Evolutionary conservation across 2,113 vertebrate species (phyloP), one percentile per base, ranked within the genome.

Genomic region (Thalassarche chlororhynchos): DNA sequence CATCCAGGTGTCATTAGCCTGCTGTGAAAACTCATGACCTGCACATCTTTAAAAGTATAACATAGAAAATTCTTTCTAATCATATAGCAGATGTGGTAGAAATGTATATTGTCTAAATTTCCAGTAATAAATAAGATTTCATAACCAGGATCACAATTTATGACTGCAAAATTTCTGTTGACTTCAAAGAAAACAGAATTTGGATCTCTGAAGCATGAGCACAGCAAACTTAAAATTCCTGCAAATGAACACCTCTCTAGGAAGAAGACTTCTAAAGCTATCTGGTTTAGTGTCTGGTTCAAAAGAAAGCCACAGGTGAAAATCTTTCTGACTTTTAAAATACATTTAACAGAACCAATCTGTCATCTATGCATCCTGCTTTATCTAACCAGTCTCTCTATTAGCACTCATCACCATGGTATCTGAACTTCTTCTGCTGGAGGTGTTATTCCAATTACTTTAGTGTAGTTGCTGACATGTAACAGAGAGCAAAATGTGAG

Each of bases 401-500:
- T 76, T 93, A 92, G 78, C 66, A 25, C 93, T 88, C 93, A 80
- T 94, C 84, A 68, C 93, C 85, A 79, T 62, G 83, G 88, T 84
- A 90, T 60, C 92, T 93, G 89, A 96, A 87, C 87, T 54, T 17
- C 88, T 91, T 54, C 80, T 84, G 87, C 84, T 94, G 84, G 60
- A 95, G 89, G 71, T 97, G 93, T 87, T 94, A 91, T 91, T 90
- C 93, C 87, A 96, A 84, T 96, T 92, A 96, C 75, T 94, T 90
- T 26, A 40, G 78, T 69, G 78, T 49, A 71, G 84, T 93, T 89
- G 87, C 87, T 92, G 93, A 85, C 93, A 89, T 12, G 84, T 91
- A 89, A 93, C 81, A 3, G 3, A 94, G 88, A 96, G 89, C 85
- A 92, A 87, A 94, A 93, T 84, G 58, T 68, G 85, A 92, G 89